Conservation (phyloP, 2,888 invertebrate species). For the Drosophila multiciliata region DNA sequence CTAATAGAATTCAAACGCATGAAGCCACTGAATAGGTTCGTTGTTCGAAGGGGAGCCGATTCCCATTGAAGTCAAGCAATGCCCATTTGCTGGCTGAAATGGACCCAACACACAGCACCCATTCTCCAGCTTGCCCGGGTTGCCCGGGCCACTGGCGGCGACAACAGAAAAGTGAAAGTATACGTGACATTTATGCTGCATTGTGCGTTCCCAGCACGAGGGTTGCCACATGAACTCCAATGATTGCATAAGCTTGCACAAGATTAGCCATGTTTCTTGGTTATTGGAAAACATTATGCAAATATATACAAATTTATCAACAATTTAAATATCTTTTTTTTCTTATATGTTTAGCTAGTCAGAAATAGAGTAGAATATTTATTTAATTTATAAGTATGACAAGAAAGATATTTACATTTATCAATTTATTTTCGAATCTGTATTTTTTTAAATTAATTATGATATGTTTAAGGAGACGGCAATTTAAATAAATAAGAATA, state of each 20-base stretch:
- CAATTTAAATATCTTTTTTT: neutral
- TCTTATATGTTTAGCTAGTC: neutral
- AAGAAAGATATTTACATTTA: too few relatives aligned
- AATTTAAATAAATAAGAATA: too few relatives aligned
- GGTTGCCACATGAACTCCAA: slow-evolving; percentile 31
- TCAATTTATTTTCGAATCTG: too few relatives aligned
- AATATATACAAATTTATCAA: neutral
- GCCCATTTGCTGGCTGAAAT: slow-evolving; percentile 45
- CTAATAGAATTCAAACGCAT: slow-evolving; percentile 78
- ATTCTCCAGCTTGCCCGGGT: neutral
- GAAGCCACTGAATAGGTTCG: slow-evolving; percentile 77
- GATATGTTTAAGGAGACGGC: too few relatives aligned
- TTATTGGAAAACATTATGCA: neutral
- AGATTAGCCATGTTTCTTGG: neutral
- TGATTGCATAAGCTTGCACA: neutral
- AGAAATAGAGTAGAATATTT: too few relatives aligned
- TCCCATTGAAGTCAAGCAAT: slow-evolving; percentile 55
- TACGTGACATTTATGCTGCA: slow-evolving; percentile 72
- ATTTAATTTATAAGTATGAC: too few relatives aligned
- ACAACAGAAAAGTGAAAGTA: slow-evolving; percentile 72
- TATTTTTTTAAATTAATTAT: too few relatives aligned
- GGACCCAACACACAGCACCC: neutral
- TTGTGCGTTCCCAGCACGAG: slow-evolving; percentile 41
- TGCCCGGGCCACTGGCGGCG: neutral
- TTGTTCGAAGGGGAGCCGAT: slow-evolving; percentile 62